Evolutionary conservation across 2,113 vertebrate genomes (phyloP).

Genomic region (Dolichotis patagonum): DNA sequence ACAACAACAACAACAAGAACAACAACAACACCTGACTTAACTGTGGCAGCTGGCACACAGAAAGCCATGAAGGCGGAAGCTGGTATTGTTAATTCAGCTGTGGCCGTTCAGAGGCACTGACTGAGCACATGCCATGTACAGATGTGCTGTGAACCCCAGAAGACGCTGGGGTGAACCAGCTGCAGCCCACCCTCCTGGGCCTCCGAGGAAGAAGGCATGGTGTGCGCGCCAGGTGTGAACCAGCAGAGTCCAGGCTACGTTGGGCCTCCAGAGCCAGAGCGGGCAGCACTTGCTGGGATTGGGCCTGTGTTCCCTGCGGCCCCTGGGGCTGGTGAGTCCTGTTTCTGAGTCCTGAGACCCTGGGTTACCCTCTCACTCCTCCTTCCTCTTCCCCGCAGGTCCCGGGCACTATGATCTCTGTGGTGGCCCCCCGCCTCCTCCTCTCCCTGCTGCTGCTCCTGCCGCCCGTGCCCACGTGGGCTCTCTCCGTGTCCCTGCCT

Average conservation of each 20-base stretch:
- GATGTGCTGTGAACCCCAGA: not conserved
- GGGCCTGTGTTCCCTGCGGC: not conserved
- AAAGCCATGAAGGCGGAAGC: not conserved
- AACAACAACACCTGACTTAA: too few relatives aligned
- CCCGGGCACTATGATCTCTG: not conserved
- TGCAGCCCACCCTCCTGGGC: not conserved
- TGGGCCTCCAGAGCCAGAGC: too few relatives aligned
- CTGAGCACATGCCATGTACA: not conserved
- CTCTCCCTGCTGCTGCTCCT: constrained; percentile 77
- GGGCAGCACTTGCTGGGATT: not conserved
- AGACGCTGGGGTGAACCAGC: not conserved
- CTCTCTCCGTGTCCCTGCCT: not conserved
- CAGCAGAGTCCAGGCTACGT: rapidly evolving
- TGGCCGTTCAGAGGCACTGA: not conserved
- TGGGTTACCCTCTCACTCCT: not conserved
- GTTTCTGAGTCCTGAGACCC: not conserved
- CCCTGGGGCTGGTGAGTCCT: rapidly evolving
- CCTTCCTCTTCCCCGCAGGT: not conserved
- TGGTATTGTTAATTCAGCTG: not conserved
- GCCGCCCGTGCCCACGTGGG: constrained; percentile 1
- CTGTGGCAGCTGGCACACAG: not conserved
- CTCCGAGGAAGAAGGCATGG: not conserved
- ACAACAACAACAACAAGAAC: too few relatives aligned
- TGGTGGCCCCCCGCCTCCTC: not conserved
- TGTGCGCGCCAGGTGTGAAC: rapidly evolving